Evolutionary conservation across 2,888 invertebrate genomes (phyloP), one percentile per base, ranked within the genome.

Genomic region (Dorcus parallelipipedus): DNA sequence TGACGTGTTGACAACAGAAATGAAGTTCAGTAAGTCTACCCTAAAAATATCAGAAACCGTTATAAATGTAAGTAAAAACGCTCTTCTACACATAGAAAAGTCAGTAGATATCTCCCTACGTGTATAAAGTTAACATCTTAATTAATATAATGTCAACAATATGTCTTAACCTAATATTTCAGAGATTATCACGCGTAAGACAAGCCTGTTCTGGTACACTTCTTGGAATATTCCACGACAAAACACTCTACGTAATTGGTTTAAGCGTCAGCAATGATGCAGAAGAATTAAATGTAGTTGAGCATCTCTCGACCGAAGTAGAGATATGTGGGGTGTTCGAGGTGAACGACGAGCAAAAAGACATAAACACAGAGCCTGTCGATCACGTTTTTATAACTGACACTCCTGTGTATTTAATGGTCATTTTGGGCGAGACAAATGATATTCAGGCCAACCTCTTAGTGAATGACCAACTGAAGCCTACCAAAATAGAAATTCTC

Each of bases 361-460:
- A 86, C 26, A 85, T 83, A 71, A 83, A 85, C 42, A 76, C 58
- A 3, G 26, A 33, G 26, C 26, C 26, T 33, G 63, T 76, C 48
- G 64, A 83, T 83, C 86, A 89, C 77, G 86, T 91, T 57, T 88
- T 90, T 73, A 88, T 91, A 68, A 91, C 91, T 52, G 91, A 91
- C 71, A 91, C 90, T 78, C 91, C 91, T 3, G 40, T 60, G n/a
- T 60, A 60, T 43, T 50, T 60, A 42, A 56, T 54, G 50, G 54
- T 57, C 40, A 50, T 17, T 26, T 47, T 53, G n/a, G 52, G 49
- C 49, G 50, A 40, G 33, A 52, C 41, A 41, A 54, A 49, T 51
- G 50, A 52, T 9, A 76, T 90, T 67, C 82, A 84, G 70, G 83
- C 89, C 9, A 86, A 86, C 64, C 86, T 89, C 72, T 81, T 88